Conservation (phyloP, 2,797 vertebrate species). For the Rhinella marina region DNA sequence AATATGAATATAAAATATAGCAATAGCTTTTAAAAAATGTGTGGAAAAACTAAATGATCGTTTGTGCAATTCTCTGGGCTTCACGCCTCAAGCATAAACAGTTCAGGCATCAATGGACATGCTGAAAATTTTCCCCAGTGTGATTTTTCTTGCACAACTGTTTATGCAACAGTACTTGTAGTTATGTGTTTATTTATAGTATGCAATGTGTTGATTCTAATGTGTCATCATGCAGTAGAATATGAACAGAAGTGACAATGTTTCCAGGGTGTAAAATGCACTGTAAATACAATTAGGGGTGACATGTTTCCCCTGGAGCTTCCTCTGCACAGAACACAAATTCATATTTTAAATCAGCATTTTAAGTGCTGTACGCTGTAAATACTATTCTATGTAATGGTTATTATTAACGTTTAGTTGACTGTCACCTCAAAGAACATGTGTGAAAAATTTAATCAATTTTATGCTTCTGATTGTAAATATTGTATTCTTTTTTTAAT, state of each 20-base stretch:
- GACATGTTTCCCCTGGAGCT: neutral
- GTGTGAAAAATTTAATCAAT: too few species aligned
- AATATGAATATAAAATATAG: neutral
- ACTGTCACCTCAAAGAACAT: too few species aligned
- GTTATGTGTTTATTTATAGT: conserved; percentile 3
- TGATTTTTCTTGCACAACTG: conserved; percentile 9
- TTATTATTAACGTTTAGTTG: too few species aligned
- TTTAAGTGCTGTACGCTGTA: neutral
- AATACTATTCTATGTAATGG: too few species aligned
- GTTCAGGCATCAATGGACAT: neutral
- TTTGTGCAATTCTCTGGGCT: neutral
- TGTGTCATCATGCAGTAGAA: neutral
- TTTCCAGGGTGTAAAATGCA: neutral
- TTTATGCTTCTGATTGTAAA: too few species aligned
- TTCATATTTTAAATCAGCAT: neutral
- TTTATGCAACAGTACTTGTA: neutral
- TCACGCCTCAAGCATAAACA: neutral
- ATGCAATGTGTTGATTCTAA: neutral
- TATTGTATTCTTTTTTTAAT: too few species aligned
- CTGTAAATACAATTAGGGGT: neutral
- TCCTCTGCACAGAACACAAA: neutral
- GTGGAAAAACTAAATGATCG: neutral
- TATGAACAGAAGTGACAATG: neutral
- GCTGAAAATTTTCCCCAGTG: neutral
- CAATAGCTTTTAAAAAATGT: neutral